These are phyloP conservation scores for Eublepharis macularius DNA, from an alignment of 2,113 vertebrate species.

Conservation along the genomic window DNA sequence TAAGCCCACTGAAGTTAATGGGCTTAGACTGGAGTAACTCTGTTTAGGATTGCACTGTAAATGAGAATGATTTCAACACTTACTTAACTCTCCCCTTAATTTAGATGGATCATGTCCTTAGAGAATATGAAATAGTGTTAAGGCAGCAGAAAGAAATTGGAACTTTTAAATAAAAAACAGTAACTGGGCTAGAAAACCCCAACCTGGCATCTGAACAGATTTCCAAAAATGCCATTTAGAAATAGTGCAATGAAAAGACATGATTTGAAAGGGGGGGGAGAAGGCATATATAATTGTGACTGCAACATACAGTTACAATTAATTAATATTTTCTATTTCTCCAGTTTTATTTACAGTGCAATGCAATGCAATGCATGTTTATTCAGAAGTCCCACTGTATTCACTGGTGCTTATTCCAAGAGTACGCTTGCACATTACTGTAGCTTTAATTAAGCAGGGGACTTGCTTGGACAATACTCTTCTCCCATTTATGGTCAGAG, in stretches of 20 bases:
- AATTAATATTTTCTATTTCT: constrained; percentile 13
- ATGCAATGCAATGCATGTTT: too few species aligned
- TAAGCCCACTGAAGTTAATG: too few species aligned
- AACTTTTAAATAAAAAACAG: background rate
- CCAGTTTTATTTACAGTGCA: background rate
- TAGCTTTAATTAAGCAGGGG: background rate
- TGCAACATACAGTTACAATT: background rate
- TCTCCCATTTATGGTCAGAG: too few species aligned
- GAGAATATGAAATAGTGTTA: background rate
- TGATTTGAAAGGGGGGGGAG: background rate
- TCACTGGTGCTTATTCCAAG: too few species aligned
- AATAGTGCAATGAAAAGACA: background rate
- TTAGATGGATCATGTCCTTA: background rate
- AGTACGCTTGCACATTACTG: too few species aligned
- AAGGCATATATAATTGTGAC: background rate
- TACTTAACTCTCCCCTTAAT: background rate
- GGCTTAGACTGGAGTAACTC: too few species aligned
- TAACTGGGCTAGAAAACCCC: constrained; percentile 4
- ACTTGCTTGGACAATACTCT: background rate
- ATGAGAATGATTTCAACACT: background rate
- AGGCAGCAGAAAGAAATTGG: background rate
- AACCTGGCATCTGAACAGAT: constrained; percentile 63
- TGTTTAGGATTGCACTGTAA: too few species aligned
- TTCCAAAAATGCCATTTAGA: constrained; percentile 32
- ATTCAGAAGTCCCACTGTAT: too few species aligned